These are phyloP conservation scores for Aphrocallistes beatrix DNA, from an alignment of 37 sponge, comb jelly and placozoan species.

Conservation along the genomic window DNA sequence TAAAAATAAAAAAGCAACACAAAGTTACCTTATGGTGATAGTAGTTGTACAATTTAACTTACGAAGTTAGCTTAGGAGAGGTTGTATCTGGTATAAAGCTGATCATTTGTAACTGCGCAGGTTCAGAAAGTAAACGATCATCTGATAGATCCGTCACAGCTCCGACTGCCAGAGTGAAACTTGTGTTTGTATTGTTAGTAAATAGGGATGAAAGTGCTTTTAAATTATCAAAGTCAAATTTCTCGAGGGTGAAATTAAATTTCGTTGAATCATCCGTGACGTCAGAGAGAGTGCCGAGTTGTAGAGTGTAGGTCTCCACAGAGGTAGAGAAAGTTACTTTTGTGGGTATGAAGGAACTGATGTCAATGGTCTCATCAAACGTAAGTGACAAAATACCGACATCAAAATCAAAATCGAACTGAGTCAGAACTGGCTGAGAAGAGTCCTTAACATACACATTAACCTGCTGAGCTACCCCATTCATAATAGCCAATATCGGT, in stretches of 20 bases:
- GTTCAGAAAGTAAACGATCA: conserved; percentile 30
- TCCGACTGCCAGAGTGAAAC: conserved; percentile 27
- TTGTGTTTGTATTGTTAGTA: conserved; percentile 33
- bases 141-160: conserved; percentile 54
- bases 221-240: conserved; percentile 47
- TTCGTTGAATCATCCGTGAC: conserved; percentile 41
- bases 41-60: background rate
- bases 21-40: background rate
- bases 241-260: conserved; percentile 24
- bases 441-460: conserved; percentile 33
- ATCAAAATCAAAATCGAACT: conserved; percentile 71
- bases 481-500: conserved; percentile 29
- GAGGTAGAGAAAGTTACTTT: conserved; percentile 48
- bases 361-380: conserved; percentile 80
- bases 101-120: background rate
- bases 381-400: conserved; percentile 43
- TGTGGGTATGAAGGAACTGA: conserved; percentile 31
- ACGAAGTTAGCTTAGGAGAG: conserved; percentile 33
- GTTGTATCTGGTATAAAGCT: conserved; percentile 57
- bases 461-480: conserved; percentile 25
- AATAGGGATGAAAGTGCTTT: conserved; percentile 42
- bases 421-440: conserved; percentile 38
- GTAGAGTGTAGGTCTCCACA: conserved; percentile 18
- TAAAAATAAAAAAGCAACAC: background rate
- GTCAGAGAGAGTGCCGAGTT: conserved; percentile 24